Evolutionary conservation across 2,113 vertebrate genomes (phyloP).

Genomic region (Rana temporaria): DNA sequence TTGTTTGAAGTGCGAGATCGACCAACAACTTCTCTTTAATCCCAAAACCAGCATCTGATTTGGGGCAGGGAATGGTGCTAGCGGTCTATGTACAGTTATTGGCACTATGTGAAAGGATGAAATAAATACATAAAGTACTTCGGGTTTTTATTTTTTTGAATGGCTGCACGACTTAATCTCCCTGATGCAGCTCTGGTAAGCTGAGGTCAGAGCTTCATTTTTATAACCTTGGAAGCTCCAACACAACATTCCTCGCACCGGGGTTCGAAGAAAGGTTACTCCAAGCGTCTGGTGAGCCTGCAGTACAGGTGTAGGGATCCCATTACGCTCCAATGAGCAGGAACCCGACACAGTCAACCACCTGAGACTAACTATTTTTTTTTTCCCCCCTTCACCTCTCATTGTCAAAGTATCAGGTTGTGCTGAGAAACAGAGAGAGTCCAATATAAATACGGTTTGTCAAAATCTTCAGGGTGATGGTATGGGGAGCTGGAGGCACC

Average conservation of each 20-base stretch:
- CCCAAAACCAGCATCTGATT: too few species aligned
- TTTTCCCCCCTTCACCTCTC: neutral
- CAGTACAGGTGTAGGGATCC: slow-evolving; percentile 26
- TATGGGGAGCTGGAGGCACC: too few species aligned
- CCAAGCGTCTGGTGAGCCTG: neutral
- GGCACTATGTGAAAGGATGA: too few species aligned
- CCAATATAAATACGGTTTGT: slow-evolving; percentile 14
- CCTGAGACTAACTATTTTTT: neutral
- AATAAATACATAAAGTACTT: too few species aligned
- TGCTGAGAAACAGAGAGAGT: neutral
- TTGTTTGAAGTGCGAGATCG: too few species aligned
- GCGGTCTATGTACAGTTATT: too few species aligned
- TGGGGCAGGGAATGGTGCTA: too few species aligned
- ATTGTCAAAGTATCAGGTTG: slow-evolving; percentile 11
- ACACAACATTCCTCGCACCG: neutral
- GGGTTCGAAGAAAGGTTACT: neutral
- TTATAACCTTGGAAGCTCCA: neutral
- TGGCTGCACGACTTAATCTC: too few species aligned
- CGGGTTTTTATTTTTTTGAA: too few species aligned
- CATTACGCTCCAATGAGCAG: neutral
- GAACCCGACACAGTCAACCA: neutral
- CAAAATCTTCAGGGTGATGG: neutral
- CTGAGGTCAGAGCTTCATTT: neutral
- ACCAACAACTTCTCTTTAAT: too few species aligned
- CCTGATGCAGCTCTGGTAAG: neutral